Evolutionary conservation across 1,140 invertebrate species (phyloP).

Genomic region (Habropoda laboriosa): DNA sequence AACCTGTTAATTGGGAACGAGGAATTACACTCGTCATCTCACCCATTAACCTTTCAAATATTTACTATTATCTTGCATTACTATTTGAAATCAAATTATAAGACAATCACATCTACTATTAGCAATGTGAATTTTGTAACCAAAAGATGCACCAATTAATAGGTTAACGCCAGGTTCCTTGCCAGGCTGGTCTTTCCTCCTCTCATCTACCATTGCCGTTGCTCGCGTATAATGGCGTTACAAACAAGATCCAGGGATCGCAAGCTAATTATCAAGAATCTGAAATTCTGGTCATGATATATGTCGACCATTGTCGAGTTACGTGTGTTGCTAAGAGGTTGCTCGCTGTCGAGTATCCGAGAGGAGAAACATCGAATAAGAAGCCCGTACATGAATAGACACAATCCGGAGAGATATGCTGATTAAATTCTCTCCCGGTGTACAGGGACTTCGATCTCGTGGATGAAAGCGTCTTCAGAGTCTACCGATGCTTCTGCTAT

Average conservation of each 20-base stretch:
- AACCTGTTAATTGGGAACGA: no score
- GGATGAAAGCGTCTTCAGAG: neutral
- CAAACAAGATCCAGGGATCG: neutral
- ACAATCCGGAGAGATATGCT: slow-evolving; percentile 50
- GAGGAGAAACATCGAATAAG: slow-evolving; percentile 23
- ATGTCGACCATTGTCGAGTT: neutral
- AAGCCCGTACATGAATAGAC: slow-evolving; percentile 42
- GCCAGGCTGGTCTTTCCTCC: no score
- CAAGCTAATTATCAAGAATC: neutral
- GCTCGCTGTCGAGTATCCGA: slow-evolving; percentile 27
- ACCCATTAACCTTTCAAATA: no score
- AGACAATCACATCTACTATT: no score
- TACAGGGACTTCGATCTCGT: neutral
- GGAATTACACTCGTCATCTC: no score
- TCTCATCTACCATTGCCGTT: no score
- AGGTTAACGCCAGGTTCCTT: no score
- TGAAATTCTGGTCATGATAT: neutral
- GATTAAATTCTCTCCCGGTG: slow-evolving; percentile 67
- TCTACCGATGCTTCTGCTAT: neutral
- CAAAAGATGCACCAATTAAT: no score
- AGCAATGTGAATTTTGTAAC: no score
- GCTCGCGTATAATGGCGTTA: neutral
- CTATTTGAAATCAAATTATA: no score
- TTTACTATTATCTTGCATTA: no score
- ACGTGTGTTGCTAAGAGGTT: neutral